Evolutionary conservation across 2,113 vertebrate genomes (phyloP).

Genomic region (Pterocles gutturalis): DNA sequence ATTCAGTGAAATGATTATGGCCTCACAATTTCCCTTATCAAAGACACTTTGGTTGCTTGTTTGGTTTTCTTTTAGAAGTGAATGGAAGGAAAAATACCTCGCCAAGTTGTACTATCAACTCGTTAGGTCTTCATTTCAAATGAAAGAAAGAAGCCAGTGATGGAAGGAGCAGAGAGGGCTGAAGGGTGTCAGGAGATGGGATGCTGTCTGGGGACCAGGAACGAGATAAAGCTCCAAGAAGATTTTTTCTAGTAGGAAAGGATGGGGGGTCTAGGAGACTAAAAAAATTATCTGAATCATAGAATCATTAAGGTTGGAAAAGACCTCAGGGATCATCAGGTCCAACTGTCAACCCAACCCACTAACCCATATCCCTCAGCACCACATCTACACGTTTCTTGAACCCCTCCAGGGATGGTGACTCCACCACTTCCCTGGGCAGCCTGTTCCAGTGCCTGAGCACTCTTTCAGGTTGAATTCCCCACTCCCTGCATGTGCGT

Average conservation of each 20-base stretch:
- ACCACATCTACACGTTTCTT: too few species aligned
- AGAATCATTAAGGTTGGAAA: too few species aligned
- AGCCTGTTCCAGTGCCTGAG: too few species aligned
- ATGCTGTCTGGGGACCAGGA: background rate
- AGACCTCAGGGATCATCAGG: too few species aligned
- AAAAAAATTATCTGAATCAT: too few species aligned
- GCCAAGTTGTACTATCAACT: background rate
- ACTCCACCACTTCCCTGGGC: too few species aligned
- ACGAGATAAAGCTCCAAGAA: background rate
- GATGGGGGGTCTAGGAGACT: background rate
- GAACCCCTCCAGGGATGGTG: too few species aligned
- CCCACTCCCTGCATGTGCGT: background rate
- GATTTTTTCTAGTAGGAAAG: background rate
- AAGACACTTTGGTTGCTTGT: conserved; percentile 24
- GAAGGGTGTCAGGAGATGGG: background rate
- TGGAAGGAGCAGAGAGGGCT: background rate
- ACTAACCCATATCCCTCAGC: too few species aligned
- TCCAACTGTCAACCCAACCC: too few species aligned
- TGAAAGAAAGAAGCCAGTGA: background rate
- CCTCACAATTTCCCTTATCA: conserved; percentile 50
- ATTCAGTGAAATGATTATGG: conserved; percentile 10
- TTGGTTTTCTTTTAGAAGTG: background rate
- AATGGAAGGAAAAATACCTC: conserved; percentile 2
- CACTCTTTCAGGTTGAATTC: background rate
- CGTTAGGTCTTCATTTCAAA: background rate